Conservation (phyloP, 1,140 invertebrate genomes). For the Lasioglossum baleicum region DNA sequence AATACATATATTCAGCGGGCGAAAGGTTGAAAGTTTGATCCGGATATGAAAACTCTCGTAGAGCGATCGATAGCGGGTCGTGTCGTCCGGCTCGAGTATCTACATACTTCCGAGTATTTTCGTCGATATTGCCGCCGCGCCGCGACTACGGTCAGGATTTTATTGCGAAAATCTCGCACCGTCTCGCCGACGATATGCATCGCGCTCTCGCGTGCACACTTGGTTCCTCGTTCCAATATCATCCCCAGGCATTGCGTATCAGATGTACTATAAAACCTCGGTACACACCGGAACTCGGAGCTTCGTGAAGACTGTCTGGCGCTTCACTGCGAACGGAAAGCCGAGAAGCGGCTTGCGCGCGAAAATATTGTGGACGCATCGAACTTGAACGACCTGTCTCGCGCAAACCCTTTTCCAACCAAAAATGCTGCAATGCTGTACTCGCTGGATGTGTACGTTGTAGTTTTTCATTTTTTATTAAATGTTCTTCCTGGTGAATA, state of each 20-base stretch:
- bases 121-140: neutral
- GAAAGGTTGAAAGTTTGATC: conserved; percentile 2
- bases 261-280: too few species aligned
- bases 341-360: neutral
- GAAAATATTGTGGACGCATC: neutral
- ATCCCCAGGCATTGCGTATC: neutral
- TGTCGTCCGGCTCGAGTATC: neutral
- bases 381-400: too few species aligned
- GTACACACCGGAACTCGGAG: neutral
- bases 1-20: neutral
- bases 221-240: neutral
- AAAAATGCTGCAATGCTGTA: too few species aligned
- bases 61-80: neutral
- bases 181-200: neutral
- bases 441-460: too few species aligned
- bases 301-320: neutral
- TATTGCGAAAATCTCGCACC: neutral
- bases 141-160: neutral
- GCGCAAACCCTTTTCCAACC: too few species aligned
- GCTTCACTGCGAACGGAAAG: neutral
- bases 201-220: neutral
- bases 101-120: neutral
- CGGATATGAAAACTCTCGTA: neutral
- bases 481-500: too few species aligned
- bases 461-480: too few species aligned